Base-by-base conservation (phyloP, 2,113 vertebrate genomes). In the Sinosuthora webbiana region DNA sequence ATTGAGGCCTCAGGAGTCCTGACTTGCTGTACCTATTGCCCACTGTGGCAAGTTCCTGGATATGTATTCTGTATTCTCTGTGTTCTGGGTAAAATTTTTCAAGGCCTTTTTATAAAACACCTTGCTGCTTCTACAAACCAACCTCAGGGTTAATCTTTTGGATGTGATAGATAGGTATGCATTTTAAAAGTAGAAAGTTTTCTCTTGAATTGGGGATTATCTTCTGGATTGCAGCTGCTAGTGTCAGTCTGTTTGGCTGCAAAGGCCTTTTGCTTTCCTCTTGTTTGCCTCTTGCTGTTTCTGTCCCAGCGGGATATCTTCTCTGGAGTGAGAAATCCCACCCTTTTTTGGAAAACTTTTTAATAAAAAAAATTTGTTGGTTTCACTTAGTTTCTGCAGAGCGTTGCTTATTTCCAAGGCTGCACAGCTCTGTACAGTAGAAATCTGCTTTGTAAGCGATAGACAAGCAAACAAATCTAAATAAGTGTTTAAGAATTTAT, bases 391-490 rank as follows among this genome's bases (percentile, higher is more conserved):
- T 86, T 96, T 95, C 35, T 89, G 68, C 50, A 53, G 18, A 63
- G 33, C 73, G 23, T 69, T 94, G 25, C 78, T 97, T 83, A 86
- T 89, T 92, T 75, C 89, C 70, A 96, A 73, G 59, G 90, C 83
- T 94, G 91, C 94, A 82, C 42, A 79, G 76, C 82, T 63, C 68
- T 83, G 22, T 94, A 67, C 50, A 74, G 49, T 64, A 91, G 60
- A 78, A 82, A 50, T 87, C 31, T 0, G 11, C 70, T 92, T 91
- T 93, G 78, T 81, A 89, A 96, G 87, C 13, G 0, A 90, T 18
- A 87, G 69, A 79, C 90, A 77, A 94, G 63, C 60, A 94, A 96
- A 93, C 87, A 95, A 95, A 93, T 94, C 49, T 74, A 79, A 90
- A n/a, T 78, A 93, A 86, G 75, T 85, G 82, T 87, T 95, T 76